Conservation (phyloP, 2,797 vertebrate species). For the Sebastiscus albofasciatus region DNA sequence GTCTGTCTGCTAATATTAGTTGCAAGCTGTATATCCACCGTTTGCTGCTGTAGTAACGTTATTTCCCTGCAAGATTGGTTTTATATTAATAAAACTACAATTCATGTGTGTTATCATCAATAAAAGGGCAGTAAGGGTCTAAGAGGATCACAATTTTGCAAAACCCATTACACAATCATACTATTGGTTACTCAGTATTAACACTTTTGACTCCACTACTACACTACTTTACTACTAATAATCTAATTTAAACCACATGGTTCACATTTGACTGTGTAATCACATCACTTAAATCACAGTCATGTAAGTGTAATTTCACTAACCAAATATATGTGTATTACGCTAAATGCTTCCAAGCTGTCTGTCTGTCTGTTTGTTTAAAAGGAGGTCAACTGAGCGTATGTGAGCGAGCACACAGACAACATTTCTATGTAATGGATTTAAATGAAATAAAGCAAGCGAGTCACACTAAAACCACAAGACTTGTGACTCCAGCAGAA, state of each 20-base stretch:
- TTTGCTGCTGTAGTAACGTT: background rate
- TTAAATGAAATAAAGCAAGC: constrained; percentile 55
- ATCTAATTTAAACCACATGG: constrained; percentile 46
- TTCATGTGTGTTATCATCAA: background rate
- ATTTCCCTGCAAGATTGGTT: background rate
- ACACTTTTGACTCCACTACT: background rate
- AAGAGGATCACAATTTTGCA: background rate
- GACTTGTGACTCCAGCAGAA: constrained; percentile 27
- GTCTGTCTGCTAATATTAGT: background rate
- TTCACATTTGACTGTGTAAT: constrained; percentile 37
- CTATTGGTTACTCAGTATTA: background rate
- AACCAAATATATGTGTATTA: constrained; percentile 56
- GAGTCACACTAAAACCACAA: constrained; percentile 46
- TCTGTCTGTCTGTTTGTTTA: constrained; percentile 20
- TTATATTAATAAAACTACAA: background rate
- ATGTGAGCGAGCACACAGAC: constrained; percentile 22
- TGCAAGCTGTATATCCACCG: background rate
- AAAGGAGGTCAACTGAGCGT: constrained; percentile 34
- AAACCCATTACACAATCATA: background rate
- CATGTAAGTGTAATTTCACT: constrained; percentile 46
- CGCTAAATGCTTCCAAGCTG: constrained; percentile 56
- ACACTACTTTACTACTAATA: background rate
- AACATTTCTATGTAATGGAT: constrained; percentile 31
- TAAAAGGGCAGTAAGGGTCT: background rate
- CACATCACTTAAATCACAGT: constrained; percentile 27